Percentiles rank a stretch among this genome's conserved stretches.
phyloP scores from a whole-genome alignment of 2,113 vertebrate genomes.

The Protobothrops mucrosquamatus region DNA sequence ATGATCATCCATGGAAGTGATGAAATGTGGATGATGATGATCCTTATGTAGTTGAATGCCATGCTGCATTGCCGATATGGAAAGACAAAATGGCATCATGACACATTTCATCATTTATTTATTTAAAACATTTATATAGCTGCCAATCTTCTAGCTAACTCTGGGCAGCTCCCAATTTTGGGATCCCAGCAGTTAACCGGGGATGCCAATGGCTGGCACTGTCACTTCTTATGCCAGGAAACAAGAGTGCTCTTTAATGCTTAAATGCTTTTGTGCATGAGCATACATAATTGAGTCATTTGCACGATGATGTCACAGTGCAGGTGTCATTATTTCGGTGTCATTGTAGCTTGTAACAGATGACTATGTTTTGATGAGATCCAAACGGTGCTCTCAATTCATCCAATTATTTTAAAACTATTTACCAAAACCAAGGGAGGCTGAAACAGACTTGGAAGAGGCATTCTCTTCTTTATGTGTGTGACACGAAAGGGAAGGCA shows the following conservation, averaged over 20 bases:
- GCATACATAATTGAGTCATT: background rate
- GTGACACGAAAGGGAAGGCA: background rate
- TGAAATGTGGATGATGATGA: background rate
- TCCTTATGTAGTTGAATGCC: background rate
- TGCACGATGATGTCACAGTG: background rate
- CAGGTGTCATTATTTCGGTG: background rate
- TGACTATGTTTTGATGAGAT: background rate
- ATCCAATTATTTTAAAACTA: background rate
- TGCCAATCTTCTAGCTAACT: background rate
- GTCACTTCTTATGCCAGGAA: background rate
- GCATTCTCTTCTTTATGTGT: background rate
- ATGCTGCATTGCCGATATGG: background rate
- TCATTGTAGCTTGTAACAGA: background rate
- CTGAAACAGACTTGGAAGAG: background rate
- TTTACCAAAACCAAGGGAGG: background rate
- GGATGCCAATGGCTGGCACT: background rate
- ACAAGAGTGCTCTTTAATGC: background rate
- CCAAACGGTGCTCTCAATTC: background rate
- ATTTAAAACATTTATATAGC: background rate
- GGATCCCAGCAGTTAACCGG: background rate
- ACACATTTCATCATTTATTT: background rate
- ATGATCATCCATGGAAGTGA: background rate
- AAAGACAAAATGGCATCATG: background rate
- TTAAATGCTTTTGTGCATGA: background rate
- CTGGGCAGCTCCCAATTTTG: background rate